Percentiles rank a stretch among this genome's conserved stretches.
Conservation (phyloP, 2,113 vertebrate species). For the Genyomyrus donnyi region DNA sequence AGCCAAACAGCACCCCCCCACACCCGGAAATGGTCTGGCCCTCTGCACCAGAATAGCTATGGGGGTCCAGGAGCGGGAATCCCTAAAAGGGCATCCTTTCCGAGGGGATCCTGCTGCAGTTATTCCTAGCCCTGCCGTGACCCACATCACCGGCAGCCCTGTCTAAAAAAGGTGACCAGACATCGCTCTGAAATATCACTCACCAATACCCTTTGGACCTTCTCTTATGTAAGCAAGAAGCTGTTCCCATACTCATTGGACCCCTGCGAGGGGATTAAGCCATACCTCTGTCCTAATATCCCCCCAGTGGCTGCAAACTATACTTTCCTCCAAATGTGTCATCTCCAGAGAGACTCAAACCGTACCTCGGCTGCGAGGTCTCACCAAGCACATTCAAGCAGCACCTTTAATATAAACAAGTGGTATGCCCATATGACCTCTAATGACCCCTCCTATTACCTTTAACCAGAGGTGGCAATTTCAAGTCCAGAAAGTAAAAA, state of each 20-base stretch:
- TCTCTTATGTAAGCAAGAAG: neutral
- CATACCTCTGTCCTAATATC: neutral
- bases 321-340: neutral
- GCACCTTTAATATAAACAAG: neutral
- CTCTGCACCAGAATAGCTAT: slow-evolving; percentile 42
- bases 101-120: slow-evolving; percentile 32
- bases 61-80: slow-evolving; percentile 27
- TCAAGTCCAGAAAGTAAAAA: no score
- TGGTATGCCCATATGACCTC: neutral
- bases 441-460: neutral
- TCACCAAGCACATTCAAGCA: neutral
- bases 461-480: neutral
- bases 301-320: neutral
- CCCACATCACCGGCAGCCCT: slow-evolving; percentile 43
- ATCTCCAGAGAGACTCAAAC: neutral
- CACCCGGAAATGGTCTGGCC: neutral
- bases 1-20: neutral
- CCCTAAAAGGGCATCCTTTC: slow-evolving; percentile 77
- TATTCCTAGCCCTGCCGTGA: slow-evolving; percentile 66
- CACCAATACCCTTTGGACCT: slow-evolving; percentile 10
- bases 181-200: slow-evolving; percentile 36
- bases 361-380: neutral
- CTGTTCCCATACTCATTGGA: neutral
- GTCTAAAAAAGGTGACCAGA: slow-evolving; percentile 47
- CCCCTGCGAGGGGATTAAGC: neutral